A percentile compares a stretch with the other conserved stretches of the same genome.
phyloP scores from a whole-genome alignment of 2,888 invertebrate genomes.

The Argyra leucocephala region DNA sequence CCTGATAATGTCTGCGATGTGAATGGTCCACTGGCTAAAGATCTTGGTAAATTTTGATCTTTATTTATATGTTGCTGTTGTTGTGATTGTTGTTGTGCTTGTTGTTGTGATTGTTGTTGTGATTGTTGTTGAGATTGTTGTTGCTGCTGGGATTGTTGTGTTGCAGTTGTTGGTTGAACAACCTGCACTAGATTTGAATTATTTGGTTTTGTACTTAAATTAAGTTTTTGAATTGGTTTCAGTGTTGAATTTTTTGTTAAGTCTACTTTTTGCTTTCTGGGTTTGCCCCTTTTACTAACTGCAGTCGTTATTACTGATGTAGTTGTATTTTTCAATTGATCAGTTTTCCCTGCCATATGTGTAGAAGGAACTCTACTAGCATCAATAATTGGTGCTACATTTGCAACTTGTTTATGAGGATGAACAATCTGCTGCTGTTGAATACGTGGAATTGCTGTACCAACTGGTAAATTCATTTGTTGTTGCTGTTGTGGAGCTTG shows the following conservation, averaged over 20 bases:
- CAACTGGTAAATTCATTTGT: not conserved
- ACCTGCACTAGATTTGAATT: constrained; percentile 40
- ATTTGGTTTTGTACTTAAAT: constrained; percentile 39
- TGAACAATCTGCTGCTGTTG: constrained; percentile 42
- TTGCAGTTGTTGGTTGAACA: constrained; percentile 39
- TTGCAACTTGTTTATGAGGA: constrained; percentile 40
- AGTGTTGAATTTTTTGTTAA: constrained; percentile 30
- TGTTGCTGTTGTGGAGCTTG: constrained; percentile 12
- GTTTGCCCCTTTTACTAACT: constrained; percentile 26
- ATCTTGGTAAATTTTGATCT: not conserved
- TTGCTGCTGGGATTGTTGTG: constrained; percentile 23
- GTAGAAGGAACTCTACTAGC: constrained; percentile 36
- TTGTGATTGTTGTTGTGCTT: constrained; percentile 27
- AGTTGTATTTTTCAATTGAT: constrained; percentile 7
- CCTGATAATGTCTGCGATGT: constrained; percentile 12
- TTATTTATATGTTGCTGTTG: constrained; percentile 20
- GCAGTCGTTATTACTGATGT: constrained; percentile 11
- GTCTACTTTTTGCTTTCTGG: constrained; percentile 27
- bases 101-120: constrained; percentile 22
- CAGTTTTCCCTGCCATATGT: not conserved
- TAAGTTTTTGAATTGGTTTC: constrained; percentile 41
- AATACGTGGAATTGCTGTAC: constrained; percentile 23
- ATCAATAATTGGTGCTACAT: constrained; percentile 43
- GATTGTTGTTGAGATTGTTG: constrained; percentile 23
- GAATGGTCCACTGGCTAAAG: not conserved